phyloP scores from a whole-genome alignment of 2,797 vertebrate genomes.

The Manis javanica region DNA sequence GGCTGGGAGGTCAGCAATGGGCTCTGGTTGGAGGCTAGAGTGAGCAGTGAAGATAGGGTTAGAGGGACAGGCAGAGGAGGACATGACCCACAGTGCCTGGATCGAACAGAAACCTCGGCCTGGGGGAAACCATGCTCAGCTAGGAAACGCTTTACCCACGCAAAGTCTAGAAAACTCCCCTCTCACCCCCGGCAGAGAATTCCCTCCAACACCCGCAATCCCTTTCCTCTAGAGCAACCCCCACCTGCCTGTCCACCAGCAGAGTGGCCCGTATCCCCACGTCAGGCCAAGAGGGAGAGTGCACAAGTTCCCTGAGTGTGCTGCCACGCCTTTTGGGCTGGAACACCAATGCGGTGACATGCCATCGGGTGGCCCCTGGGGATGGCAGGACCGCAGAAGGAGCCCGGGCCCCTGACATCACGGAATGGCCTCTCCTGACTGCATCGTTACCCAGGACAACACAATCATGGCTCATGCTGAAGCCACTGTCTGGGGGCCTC shows the following conservation, averaged over 20 bases:
- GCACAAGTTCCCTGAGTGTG: not conserved
- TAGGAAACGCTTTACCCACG: rapidly evolving
- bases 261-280: too few species aligned
- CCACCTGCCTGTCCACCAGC: not conserved
- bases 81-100: too few species aligned
- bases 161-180: not conserved
- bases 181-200: not conserved
- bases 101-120: not conserved
- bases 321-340: rapidly evolving
- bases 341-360: rapidly evolving
- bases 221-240: too few species aligned
- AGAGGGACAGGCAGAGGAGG: not conserved
- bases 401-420: not conserved
- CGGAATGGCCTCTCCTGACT: rapidly evolving
- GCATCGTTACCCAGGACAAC: rapidly evolving
- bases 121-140: not conserved
- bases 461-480: rapidly evolving
- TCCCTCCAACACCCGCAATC: rapidly evolving
- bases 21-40: not conserved
- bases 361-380: not conserved
- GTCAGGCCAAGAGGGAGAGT: not conserved
- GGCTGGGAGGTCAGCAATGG: not conserved
- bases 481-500: not conserved
- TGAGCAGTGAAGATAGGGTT: too few species aligned
- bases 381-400: not conserved